phyloP scores from a whole-genome alignment of 2,797 vertebrate species.

The Eupleurogrammus muticus region DNA sequence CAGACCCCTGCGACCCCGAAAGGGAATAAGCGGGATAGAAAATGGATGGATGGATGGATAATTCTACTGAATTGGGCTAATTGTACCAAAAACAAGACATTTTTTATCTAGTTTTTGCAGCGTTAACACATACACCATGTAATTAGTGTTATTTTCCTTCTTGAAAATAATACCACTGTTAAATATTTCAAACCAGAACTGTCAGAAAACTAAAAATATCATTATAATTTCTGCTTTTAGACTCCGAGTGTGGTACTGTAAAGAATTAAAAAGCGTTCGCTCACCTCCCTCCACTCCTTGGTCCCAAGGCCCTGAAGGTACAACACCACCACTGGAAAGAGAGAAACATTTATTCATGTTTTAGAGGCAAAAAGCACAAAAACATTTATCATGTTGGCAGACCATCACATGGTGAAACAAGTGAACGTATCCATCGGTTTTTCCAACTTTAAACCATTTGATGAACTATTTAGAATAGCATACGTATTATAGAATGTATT shows the following conservation, averaged over 20 bases:
- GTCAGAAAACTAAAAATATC: neutral
- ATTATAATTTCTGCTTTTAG: neutral
- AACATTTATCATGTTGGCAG: neutral
- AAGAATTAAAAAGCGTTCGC: conserved; percentile 42
- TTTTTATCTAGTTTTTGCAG: no score
- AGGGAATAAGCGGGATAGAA: no score
- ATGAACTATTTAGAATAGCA: neutral
- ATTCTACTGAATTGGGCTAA: no score
- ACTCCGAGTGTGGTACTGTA: neutral
- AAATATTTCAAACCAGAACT: neutral
- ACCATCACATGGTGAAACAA: neutral
- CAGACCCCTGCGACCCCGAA: no score
- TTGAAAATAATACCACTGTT: neutral
- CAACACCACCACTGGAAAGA: conserved; percentile 90
- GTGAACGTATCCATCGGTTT: no score
- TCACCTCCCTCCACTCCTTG: conserved; percentile 95
- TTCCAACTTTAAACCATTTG: no score
- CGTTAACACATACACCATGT: no score
- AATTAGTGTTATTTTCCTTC: neutral
- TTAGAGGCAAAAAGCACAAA: neutral
- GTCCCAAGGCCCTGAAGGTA: conserved; percentile 89
- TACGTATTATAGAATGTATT: neutral
- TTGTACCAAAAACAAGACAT: no score
- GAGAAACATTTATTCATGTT: conserved; percentile 8
- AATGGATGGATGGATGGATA: no score